phyloP scores from a whole-genome alignment of 1,140 invertebrate genomes.

The Saxidomus purpurata region DNA sequence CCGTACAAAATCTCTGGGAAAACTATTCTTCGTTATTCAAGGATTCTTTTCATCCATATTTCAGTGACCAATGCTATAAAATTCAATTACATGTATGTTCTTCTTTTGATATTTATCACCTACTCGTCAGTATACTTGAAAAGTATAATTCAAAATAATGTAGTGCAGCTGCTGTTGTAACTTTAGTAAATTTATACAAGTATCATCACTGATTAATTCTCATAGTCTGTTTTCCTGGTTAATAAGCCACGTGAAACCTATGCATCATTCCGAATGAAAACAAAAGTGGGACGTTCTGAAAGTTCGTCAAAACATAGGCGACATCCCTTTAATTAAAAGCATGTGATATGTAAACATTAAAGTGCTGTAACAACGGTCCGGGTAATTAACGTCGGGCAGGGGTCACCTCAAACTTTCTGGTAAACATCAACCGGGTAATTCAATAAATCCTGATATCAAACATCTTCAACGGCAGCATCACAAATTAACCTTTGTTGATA shows the following conservation, averaged over 20 bases:
- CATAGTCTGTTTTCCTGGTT: not conserved
- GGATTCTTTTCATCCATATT: no score
- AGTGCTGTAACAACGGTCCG: not conserved
- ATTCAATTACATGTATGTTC: not conserved
- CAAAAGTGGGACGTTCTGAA: constrained; percentile 12
- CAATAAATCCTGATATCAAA: no score
- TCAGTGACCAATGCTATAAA: no score
- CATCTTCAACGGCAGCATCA: no score
- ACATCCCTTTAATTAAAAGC: not conserved
- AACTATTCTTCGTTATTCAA: no score
- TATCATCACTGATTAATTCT: not conserved
- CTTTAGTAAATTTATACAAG: constrained; percentile 24
- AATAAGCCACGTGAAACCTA: not conserved
- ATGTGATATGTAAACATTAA: not conserved
- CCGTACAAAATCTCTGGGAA: no score
- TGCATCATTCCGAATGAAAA: not conserved
- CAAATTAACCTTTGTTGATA: no score
- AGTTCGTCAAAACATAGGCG: constrained; percentile 1
- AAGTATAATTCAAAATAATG: not conserved
- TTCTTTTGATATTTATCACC: constrained; percentile 8
- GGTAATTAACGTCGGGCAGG: not conserved
- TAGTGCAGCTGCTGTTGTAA: not conserved
- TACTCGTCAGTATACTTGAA: no score
- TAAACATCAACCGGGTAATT: no score
- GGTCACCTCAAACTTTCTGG: not conserved